Percentiles rank a stretch among this genome's conserved stretches.
Evolutionary conservation across 2,888 invertebrate species (phyloP).

Genomic region (Drosophila ochracea): DNA sequence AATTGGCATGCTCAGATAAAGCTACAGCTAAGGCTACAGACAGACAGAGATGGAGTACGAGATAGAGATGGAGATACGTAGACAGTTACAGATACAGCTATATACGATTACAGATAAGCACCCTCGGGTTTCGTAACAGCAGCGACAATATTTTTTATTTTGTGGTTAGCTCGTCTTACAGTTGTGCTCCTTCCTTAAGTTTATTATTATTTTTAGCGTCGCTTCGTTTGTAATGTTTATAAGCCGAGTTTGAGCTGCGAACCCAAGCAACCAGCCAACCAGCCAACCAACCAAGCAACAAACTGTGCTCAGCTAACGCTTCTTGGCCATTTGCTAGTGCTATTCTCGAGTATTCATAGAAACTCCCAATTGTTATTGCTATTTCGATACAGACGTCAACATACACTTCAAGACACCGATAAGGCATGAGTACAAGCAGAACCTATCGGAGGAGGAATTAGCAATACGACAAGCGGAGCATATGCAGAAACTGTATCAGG

Average conservation of each 20-base stretch:
- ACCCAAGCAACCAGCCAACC: neutral
- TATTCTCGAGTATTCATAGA: slow-evolving; percentile 86
- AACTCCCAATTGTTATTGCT: slow-evolving; percentile 94
- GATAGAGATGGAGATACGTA: slow-evolving; percentile 20
- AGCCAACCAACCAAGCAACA: neutral
- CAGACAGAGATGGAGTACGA: slow-evolving; percentile 24
- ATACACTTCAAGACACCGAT: slow-evolving; percentile 96
- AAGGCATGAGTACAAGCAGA: slow-evolving; percentile 93
- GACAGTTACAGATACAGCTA: slow-evolving; percentile 14
- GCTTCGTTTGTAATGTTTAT: slow-evolving; percentile 19
- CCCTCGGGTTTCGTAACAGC: slow-evolving; percentile 61
- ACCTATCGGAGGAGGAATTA: slow-evolving; percentile 95
- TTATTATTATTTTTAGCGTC: slow-evolving; percentile 22
- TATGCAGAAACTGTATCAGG: slow-evolving; percentile 95
- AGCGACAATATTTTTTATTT: slow-evolving; percentile 42
- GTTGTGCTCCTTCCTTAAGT: slow-evolving; percentile 26
- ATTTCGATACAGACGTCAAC: slow-evolving; percentile 96
- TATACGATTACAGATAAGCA: slow-evolving; percentile 54
- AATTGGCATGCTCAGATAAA: slow-evolving; percentile 60
- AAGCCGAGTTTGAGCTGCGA: slow-evolving; percentile 1
- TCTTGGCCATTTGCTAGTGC: slow-evolving; percentile 21
- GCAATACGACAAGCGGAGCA: slow-evolving; percentile 94
- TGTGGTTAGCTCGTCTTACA: slow-evolving; percentile 73
- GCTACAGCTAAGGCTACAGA: slow-evolving; percentile 28
- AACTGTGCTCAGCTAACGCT: neutral